Evolutionary conservation across 1,140 invertebrate species (phyloP).

Genomic region (Eulimnadia texana): DNA sequence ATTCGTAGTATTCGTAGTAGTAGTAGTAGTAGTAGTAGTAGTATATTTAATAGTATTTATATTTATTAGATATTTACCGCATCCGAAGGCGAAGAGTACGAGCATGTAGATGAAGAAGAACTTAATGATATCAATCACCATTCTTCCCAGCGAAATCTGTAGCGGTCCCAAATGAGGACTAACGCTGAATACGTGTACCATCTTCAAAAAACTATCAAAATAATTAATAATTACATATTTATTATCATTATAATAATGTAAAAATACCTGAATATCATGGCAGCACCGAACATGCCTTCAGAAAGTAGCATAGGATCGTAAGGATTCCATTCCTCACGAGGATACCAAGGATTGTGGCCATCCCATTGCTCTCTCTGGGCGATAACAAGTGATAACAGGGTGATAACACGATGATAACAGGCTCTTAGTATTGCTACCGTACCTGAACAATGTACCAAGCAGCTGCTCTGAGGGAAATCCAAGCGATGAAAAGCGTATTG

Average conservation of each 20-base stretch:
- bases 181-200: slow-evolving; percentile 90
- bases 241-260: not conserved
- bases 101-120: slow-evolving; percentile 86
- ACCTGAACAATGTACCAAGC: slow-evolving; percentile 64
- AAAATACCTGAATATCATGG: slow-evolving; percentile 73
- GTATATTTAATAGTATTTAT: too few species aligned
- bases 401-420: not conserved
- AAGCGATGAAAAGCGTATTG: slow-evolving; percentile 82
- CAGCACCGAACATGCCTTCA: slow-evolving; percentile 84
- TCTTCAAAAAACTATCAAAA: slow-evolving; percentile 56
- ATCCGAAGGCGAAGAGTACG: slow-evolving; percentile 77
- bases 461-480: slow-evolving; percentile 62
- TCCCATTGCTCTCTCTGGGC: slow-evolving; percentile 49
- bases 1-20: too few species aligned
- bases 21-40: too few species aligned
- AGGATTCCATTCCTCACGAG: slow-evolving; percentile 74
- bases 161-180: slow-evolving; percentile 85
- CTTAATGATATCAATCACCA: slow-evolving; percentile 86
- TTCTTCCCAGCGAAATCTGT: slow-evolving; percentile 71
- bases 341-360: slow-evolving; percentile 62
- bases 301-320: slow-evolving; percentile 88
- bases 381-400: not conserved
- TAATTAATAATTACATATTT: too few species aligned
- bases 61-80: too few species aligned
- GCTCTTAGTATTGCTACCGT: slow-evolving; percentile 18